Percentiles rank a stretch among this genome's conserved stretches.
Evolutionary conservation across 2,797 vertebrate genomes (phyloP).

Genomic region (Hypotaenidia philippensis): DNA sequence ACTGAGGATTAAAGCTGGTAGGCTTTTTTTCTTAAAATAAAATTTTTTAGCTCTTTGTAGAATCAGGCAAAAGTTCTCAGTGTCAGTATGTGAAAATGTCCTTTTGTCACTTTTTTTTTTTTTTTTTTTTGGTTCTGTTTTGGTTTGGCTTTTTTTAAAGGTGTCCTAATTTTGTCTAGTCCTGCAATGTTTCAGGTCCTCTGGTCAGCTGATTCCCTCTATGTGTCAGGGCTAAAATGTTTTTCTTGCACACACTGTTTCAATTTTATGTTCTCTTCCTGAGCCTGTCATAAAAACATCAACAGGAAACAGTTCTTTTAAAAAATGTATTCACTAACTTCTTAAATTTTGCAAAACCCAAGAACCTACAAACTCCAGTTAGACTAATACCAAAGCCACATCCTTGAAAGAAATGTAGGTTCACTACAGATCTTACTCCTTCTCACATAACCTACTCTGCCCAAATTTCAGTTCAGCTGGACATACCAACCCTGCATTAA

Average conservation of each 20-base stretch:
- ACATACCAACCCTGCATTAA: not conserved
- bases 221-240: not conserved
- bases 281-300: not conserved
- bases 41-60: not conserved
- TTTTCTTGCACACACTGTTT: not conserved
- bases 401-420: not conserved
- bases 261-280: not conserved
- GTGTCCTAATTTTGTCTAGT: not conserved
- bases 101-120: not conserved
- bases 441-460: not conserved
- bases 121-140: too few relatives aligned
- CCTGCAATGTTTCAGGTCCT: not conserved
- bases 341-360: not conserved
- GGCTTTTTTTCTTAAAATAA: not conserved
- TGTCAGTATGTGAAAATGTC: not conserved
- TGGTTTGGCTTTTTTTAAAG: not conserved
- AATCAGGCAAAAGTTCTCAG: not conserved
- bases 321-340: not conserved
- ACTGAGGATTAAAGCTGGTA: not conserved
- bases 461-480: not conserved
- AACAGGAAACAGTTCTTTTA: not conserved
- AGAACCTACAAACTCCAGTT: not conserved
- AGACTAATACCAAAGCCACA: not conserved
- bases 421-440: not conserved
- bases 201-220: not conserved